Evolutionary conservation across 2,888 invertebrate genomes (phyloP).

Genomic region (Stenodera caucasica): DNA sequence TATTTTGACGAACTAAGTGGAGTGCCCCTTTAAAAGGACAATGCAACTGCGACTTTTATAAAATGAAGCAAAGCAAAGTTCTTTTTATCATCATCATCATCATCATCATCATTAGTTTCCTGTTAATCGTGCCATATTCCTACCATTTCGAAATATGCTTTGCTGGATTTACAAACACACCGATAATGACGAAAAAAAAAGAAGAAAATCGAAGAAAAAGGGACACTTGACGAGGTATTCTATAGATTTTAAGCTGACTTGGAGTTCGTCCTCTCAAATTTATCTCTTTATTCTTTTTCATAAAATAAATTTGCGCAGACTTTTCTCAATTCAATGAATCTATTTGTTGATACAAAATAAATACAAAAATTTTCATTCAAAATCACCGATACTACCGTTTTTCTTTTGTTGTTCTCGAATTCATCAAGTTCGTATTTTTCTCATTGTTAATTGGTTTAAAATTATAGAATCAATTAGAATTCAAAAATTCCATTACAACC

Average conservation of each 20-base stretch:
- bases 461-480: too few relatives aligned
- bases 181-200: neutral
- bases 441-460: too few relatives aligned
- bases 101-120: neutral
- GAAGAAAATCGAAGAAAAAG: neutral
- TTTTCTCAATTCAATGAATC: neutral
- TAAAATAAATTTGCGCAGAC: neutral
- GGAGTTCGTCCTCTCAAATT: neutral
- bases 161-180: too few relatives aligned
- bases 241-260: neutral
- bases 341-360: neutral
- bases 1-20: conserved; percentile 24
- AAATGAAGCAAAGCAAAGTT: neutral
- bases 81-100: neutral
- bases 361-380: neutral
- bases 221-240: neutral
- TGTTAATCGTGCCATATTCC: neutral
- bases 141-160: neutral
- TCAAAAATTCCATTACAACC: too few relatives aligned
- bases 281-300: neutral
- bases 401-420: too few relatives aligned
- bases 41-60: conserved; percentile 4
- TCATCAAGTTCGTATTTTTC: too few relatives aligned
- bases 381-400: too few relatives aligned
- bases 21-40: conserved; percentile 20